These are phyloP conservation scores for Clarias macrocephalus DNA, from an alignment of 2,113 vertebrate genomes.

Conservation along the genomic window DNA sequence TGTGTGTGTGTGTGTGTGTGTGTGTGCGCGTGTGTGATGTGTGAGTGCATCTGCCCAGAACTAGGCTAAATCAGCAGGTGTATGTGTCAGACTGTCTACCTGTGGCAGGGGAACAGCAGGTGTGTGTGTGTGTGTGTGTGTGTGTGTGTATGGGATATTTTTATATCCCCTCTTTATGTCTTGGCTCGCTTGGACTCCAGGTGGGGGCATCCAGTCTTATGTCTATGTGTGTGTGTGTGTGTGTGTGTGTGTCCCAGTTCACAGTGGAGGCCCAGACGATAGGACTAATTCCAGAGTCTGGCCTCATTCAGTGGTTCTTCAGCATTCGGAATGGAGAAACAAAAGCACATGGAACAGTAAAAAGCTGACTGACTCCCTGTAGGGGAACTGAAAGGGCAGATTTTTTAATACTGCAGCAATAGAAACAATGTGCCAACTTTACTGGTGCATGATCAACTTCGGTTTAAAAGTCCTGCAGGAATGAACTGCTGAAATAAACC, in stretches of 20 bases:
- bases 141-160: conserved; percentile 4
- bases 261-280: conserved; percentile 34
- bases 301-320: conserved; percentile 27
- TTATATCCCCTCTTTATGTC: conserved; percentile 31
- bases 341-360: not conserved
- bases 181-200: conserved; percentile 23
- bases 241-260: conserved; percentile 29
- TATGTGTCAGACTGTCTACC: conserved; percentile 50
- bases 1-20: conserved; percentile 31
- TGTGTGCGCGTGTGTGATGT: conserved; percentile 22
- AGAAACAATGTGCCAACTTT: not conserved
- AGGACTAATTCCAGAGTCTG: conserved; percentile 20
- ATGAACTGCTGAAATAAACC: not conserved
- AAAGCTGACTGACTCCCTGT: not conserved
- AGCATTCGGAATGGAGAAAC: not conserved
- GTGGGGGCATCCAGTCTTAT: conserved; percentile 14
- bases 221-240: conserved; percentile 9
- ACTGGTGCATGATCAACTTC: not conserved
- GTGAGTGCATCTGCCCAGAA: conserved; percentile 17
- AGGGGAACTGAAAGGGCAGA: not conserved
- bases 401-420: not conserved
- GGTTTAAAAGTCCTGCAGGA: not conserved
- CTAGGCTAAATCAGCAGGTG: conserved; percentile 40
- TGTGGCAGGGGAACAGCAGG: conserved; percentile 47
- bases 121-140: conserved; percentile 42